Evolutionary conservation across 2,888 invertebrate species (phyloP), one percentile per base, ranked within the genome.

Genomic region (Microchrysa polita): DNA sequence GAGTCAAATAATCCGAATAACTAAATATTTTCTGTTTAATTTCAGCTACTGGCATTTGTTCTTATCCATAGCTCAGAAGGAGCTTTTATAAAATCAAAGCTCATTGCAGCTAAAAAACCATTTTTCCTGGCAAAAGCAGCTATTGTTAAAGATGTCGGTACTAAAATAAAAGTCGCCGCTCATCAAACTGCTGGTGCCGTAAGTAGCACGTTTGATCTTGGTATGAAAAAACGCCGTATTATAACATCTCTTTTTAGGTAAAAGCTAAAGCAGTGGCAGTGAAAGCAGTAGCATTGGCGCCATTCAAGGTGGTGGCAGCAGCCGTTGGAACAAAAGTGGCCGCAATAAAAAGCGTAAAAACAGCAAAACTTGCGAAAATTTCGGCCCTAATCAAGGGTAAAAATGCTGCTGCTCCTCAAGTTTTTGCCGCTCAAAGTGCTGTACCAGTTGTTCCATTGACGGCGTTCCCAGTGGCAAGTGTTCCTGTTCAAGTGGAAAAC

Each of bases 41-140:
- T 22, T n/a, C 53, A 55, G 69, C 4, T 55, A 9, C 10, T 65
- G 18, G 44, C 12, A 22, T 4, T 65, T 65, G 12, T 65, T 18
- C 48, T 48, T 7, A 18, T 69, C 18, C 16, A 69, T 55, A 42
- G n/a, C n/a, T 27, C 69, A 1, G 40, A 69, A 18, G 55, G 69
- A 22, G 5, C 42, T 1, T 69, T 69, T 12, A 40, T 73, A 9
- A 44, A 53, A 57, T 55, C 65, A 5, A 73, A 73, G 44, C n/a
- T 73, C 1, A 1, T 65, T 34, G 73, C 73, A 1, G 73, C 67
- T 1, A 73, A 73, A 48, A 65, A 53, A 12, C 73, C 73, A 12
- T n/a, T 65, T n/a, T 10, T 73, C 1, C 20, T 40, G 16, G 73
- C 73, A 5, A 73, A 73, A 65, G 73, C 40, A 16, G 55, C 57